A percentile compares a stretch with the other conserved stretches of the same genome.
Conservation (phyloP, 2,113 vertebrate species). For the Elephantulus edwardii region DNA sequence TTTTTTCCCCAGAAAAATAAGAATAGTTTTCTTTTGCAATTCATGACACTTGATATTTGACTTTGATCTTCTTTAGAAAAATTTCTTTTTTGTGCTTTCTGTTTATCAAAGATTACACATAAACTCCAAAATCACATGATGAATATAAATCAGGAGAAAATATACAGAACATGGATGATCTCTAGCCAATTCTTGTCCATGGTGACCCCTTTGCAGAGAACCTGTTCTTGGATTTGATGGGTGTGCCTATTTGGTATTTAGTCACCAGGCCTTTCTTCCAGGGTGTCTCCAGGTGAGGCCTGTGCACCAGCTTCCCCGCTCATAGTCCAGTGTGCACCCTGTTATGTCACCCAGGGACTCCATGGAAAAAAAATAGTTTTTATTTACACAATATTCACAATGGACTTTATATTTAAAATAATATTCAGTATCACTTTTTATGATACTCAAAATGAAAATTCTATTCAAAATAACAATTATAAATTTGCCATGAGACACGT, state of each 20-base stretch:
- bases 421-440: too few relatives aligned
- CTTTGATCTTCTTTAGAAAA: not conserved
- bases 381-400: not conserved
- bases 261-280: not conserved
- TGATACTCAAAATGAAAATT: not conserved
- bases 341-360: not conserved
- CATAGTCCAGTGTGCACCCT: not conserved
- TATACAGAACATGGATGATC: not conserved
- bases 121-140: not conserved
- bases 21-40: slow-evolving; percentile 6
- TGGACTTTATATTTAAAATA: too few relatives aligned
- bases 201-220: not conserved
- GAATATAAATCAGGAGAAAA: not conserved
- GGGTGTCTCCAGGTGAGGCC: not conserved
- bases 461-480: not conserved
- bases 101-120: not conserved
- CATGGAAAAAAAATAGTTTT: not conserved
- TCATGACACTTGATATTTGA: slow-evolving; percentile 1
- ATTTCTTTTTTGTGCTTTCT: not conserved
- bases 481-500: not conserved
- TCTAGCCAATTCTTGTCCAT: not conserved
- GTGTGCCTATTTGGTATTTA: too few relatives aligned
- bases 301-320: not conserved
- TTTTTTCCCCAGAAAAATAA: not conserved
- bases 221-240: not conserved